phyloP scores from a whole-genome alignment of 2,797 vertebrate genomes.

The Silurus lanzhouensis region DNA sequence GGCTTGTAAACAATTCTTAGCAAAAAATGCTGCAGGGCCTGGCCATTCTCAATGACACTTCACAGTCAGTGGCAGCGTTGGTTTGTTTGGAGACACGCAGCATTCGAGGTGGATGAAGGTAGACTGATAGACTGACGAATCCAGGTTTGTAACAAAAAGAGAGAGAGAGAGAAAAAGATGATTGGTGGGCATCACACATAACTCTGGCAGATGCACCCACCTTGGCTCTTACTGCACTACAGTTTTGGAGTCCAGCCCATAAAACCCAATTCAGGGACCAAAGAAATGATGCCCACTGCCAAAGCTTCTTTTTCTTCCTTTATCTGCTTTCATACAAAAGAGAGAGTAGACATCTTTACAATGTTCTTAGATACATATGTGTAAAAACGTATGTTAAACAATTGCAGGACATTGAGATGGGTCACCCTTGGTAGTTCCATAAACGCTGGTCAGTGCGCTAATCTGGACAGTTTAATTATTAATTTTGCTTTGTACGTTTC shows the following conservation, averaged over 20 bases:
- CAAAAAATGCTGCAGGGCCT: conserved; percentile 38
- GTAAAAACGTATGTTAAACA: conserved; percentile 2
- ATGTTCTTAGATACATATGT: conserved; percentile 13
- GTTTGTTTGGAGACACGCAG: conserved; percentile 34
- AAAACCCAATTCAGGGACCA: conserved; percentile 18
- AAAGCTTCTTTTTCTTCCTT: conserved; percentile 4
- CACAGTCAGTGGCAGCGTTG: conserved; percentile 22
- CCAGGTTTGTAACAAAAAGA: not conserved
- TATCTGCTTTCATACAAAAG: conserved; percentile 5
- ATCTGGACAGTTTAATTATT: not conserved
- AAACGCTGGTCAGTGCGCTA: not conserved
- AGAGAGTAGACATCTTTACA: conserved; percentile 18
- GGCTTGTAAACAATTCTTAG: conserved; percentile 37
- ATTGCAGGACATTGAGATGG: not conserved
- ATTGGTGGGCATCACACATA: conserved; percentile 28
- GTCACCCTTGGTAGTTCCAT: not conserved
- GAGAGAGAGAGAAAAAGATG: not conserved
- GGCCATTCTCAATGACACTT: conserved; percentile 25
- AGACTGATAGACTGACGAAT: not conserved
- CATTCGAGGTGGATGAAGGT: not conserved
- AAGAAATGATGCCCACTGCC: conserved; percentile 13
- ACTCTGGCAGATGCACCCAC: conserved; percentile 39
- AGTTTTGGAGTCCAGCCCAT: conserved; percentile 14
- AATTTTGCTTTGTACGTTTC: not conserved
- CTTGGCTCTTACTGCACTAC: conserved; percentile 2